Conservation (phyloP, 1,140 invertebrate species). For the Drosophila orena region DNA sequence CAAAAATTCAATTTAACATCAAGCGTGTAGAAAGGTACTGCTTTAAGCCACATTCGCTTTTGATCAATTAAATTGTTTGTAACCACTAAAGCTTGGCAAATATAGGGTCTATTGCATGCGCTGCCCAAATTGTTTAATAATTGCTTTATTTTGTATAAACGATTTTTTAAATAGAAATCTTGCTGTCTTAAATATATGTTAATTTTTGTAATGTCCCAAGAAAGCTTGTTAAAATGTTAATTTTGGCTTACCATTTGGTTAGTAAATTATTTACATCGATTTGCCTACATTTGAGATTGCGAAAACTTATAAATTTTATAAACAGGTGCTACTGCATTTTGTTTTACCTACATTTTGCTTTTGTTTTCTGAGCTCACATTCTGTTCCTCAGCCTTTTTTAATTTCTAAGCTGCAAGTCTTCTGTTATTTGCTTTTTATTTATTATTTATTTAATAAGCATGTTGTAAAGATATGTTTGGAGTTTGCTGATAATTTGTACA, state of each 20-base stretch:
- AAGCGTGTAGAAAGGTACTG: constrained; percentile 22
- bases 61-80: constrained; percentile 10
- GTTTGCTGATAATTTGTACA: constrained; percentile 10
- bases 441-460: constrained; percentile 1
- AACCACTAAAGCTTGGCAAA: background rate
- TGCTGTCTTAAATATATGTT: background rate
- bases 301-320: background rate
- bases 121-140: background rate
- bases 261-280: background rate
- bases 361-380: background rate
- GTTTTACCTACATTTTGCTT: background rate
- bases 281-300: background rate
- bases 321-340: constrained; percentile 1
- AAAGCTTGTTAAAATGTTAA: background rate
- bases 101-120: background rate
- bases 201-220: background rate
- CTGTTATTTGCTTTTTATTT: background rate
- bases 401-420: background rate
- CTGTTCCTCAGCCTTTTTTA: too few relatives aligned
- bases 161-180: background rate
- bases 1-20: constrained; percentile 72
- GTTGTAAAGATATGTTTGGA: constrained; percentile 10
- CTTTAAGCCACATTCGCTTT: background rate
- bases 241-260: background rate
- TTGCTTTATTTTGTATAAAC: background rate